These are phyloP conservation scores for Aptenodytes forsteri DNA, from an alignment of 2,113 vertebrate species.

Conservation along the genomic window DNA sequence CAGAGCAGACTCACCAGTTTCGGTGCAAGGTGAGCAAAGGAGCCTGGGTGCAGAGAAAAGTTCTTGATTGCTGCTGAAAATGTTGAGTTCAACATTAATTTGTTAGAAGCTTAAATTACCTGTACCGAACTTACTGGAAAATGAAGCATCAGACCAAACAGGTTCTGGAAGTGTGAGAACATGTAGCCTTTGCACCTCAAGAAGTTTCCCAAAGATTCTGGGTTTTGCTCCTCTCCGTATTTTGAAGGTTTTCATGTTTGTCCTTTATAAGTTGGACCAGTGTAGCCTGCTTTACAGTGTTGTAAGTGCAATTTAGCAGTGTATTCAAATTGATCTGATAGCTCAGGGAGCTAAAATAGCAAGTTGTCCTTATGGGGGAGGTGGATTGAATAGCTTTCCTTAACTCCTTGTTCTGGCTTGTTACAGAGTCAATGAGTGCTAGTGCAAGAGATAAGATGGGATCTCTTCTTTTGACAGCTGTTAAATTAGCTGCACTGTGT, in stretches of 20 bases:
- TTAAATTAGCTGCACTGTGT: not conserved
- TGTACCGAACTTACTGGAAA: not conserved
- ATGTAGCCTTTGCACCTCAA: rapidly evolving
- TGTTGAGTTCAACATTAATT: not conserved
- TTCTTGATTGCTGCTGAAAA: not conserved
- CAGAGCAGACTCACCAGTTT: not conserved
- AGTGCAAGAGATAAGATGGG: not conserved
- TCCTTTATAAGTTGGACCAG: not conserved
- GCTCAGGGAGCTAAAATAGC: not conserved
- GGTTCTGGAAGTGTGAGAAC: not conserved
- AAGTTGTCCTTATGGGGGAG: not conserved
- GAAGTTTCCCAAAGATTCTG: not conserved
- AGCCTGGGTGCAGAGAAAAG: not conserved
- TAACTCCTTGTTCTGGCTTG: not conserved
- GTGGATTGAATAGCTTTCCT: not conserved
- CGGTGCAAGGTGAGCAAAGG: not conserved
- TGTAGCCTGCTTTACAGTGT: not conserved
- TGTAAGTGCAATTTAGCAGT: not conserved
- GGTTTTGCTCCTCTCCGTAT: rapidly evolving
- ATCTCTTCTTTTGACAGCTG: not conserved
- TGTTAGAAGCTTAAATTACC: not conserved
- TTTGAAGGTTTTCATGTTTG: not conserved
- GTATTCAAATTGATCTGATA: not conserved
- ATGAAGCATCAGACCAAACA: not conserved
- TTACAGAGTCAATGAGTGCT: not conserved